Percentiles rank a stretch among this genome's conserved stretches.
Conservation (phyloP, 1,140 invertebrate genomes). For the Venturia canescens region DNA sequence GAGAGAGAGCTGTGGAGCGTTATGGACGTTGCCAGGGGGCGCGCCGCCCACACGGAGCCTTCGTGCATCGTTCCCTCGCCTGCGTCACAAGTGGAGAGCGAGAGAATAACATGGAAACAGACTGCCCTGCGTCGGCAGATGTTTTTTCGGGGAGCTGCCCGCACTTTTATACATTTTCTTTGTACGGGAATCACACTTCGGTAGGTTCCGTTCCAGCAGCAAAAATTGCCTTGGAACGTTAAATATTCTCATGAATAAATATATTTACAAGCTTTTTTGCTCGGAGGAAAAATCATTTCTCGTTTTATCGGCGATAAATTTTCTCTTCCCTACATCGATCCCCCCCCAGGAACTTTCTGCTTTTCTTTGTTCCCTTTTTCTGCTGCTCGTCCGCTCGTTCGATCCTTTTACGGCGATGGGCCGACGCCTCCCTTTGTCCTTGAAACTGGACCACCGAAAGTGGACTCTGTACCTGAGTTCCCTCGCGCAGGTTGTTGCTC, state of each 20-base stretch:
- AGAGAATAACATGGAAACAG: neutral
- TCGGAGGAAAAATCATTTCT: no score
- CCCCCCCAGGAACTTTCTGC: neutral
- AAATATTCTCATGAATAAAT: no score
- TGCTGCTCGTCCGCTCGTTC: neutral
- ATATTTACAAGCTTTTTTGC: no score
- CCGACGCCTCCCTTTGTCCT: neutral
- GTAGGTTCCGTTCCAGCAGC: no score
- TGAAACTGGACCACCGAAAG: neutral
- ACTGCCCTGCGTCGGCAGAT: neutral
- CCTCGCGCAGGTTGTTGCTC: no score
- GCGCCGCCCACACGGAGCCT: slow-evolving; percentile 5
- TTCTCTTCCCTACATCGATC: no score
- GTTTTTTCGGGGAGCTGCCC: neutral
- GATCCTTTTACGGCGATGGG: no score
- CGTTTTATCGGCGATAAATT: no score
- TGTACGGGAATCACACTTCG: no score
- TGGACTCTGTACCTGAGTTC: neutral
- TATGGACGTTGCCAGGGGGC: slow-evolving; percentile 9
- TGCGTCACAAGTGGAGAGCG: neutral
- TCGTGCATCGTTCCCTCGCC: neutral
- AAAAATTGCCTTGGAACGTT: no score
- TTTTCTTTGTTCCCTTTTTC: neutral
- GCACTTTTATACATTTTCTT: no score
- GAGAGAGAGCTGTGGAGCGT: neutral